A percentile compares a stretch with the other conserved stretches of the same genome.
Evolutionary conservation across 2,113 vertebrate genomes (phyloP).

Genomic region (Thinocorus orbignyianus): DNA sequence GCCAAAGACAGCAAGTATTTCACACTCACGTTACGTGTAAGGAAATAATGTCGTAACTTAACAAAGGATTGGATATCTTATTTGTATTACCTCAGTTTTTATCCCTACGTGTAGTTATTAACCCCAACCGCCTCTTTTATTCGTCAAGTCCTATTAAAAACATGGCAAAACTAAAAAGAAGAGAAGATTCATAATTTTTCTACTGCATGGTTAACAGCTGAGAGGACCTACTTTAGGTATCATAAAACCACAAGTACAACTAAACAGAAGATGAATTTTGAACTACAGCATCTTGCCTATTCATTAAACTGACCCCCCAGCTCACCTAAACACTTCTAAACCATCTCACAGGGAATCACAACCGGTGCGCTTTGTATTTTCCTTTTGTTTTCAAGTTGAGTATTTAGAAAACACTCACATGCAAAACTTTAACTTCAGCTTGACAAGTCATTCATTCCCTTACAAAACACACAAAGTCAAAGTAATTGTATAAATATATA

Average conservation of each 20-base stretch:
- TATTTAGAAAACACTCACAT: neutral
- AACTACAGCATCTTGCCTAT: neutral
- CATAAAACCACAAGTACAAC: neutral
- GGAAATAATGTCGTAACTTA: neutral
- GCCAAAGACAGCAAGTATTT: slow-evolving; percentile 6
- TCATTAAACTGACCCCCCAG: neutral
- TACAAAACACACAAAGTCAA: neutral
- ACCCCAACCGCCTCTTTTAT: neutral
- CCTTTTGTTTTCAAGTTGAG: neutral
- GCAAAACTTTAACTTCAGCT: neutral
- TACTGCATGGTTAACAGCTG: neutral
- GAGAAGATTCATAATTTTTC: neutral
- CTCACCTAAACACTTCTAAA: neutral
- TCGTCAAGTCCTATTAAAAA: neutral
- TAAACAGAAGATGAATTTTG: neutral
- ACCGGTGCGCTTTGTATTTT: neutral
- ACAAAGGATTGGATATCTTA: neutral
- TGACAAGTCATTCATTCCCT: neutral
- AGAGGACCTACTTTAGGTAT: neutral
- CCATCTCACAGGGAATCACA: neutral
- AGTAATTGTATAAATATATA: neutral
- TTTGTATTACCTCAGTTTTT: neutral
- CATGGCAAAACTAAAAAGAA: neutral
- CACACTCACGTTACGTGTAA: neutral
- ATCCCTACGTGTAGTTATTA: neutral